A percentile compares a stretch with the other conserved stretches of the same genome.
These are phyloP conservation scores for Theonella swinhoei DNA, from an alignment of 37 sponge, comb jelly and placozoan species.

Conservation along the genomic window DNA sequence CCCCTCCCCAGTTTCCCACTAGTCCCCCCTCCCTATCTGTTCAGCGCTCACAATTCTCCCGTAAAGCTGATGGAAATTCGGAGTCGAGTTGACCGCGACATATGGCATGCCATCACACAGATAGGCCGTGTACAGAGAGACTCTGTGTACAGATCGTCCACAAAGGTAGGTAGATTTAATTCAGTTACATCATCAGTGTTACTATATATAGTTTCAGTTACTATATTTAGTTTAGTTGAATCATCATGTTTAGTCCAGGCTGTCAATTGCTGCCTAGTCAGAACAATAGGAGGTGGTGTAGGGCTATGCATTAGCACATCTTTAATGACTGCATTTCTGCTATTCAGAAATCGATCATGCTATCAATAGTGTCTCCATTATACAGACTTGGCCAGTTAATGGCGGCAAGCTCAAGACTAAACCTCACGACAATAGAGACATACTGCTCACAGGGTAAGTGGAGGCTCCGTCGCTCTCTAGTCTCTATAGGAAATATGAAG, in stretches of 20 bases:
- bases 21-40: conserved; percentile 75
- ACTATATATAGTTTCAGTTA: background rate
- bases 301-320: no score
- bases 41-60: conserved; percentile 82
- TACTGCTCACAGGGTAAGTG: conserved; percentile 60
- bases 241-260: no score
- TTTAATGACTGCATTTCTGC: no score
- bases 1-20: conserved; percentile 54
- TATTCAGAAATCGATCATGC: no score
- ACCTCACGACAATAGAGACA: conserved; percentile 29
- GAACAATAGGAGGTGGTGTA: no score
- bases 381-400: conserved; percentile 79
- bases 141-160: conserved; percentile 28
- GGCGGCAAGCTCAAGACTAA: conserved; percentile 56
- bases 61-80: conserved; percentile 58
- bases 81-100: conserved; percentile 47
- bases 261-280: no score
- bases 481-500: background rate
- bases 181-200: background rate
- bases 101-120: conserved; percentile 62
- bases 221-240: background rate
- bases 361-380: no score
- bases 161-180: conserved; percentile 46
- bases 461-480: background rate
- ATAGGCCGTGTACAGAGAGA: conserved; percentile 69